Evolutionary conservation across 2,797 vertebrate species (phyloP).

Genomic region (Odontamblyopus lacepedii): DNA sequence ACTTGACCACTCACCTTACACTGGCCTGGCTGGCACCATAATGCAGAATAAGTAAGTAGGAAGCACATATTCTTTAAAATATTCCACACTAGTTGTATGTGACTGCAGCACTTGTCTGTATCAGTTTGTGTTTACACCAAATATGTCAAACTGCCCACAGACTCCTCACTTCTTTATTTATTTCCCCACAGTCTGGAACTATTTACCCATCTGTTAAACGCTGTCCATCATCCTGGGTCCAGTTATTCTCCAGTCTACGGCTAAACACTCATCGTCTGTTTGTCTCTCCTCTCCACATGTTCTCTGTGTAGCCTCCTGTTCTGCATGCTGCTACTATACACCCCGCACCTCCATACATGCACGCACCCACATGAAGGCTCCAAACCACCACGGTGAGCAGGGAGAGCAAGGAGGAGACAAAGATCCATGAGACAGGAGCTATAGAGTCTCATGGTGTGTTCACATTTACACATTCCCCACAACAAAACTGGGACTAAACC

Average conservation of each 20-base stretch:
- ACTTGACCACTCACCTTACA: no score
- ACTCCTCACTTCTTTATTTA: not conserved
- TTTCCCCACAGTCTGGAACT: constrained; percentile 31
- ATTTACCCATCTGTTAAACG: constrained; percentile 42
- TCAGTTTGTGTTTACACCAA: constrained; percentile 6
- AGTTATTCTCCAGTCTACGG: constrained; percentile 21
- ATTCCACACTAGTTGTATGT: not conserved
- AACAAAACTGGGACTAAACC: no score
- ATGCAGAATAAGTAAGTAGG: no score
- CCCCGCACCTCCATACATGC: constrained; percentile 10
- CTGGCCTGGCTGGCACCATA: no score
- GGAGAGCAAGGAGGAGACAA: no score
- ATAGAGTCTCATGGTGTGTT: no score
- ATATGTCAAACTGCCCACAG: constrained; percentile 32
- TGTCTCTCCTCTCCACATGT: constrained; percentile 39
- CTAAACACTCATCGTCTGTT: constrained; percentile 51
- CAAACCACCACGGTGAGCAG: constrained; percentile 29
- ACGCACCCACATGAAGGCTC: constrained; percentile 17
- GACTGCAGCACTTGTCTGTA: not conserved
- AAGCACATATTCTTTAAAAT: not conserved
- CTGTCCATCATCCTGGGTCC: constrained; percentile 32
- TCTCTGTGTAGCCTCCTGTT: constrained; percentile 41
- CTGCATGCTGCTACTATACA: constrained; percentile 38
- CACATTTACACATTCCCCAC: no score
- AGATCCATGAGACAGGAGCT: no score